Percentiles rank a stretch among this genome's conserved stretches.
phyloP scores from a whole-genome alignment of 2,113 vertebrate genomes.

The Tetraodon nigroviridis region DNA sequence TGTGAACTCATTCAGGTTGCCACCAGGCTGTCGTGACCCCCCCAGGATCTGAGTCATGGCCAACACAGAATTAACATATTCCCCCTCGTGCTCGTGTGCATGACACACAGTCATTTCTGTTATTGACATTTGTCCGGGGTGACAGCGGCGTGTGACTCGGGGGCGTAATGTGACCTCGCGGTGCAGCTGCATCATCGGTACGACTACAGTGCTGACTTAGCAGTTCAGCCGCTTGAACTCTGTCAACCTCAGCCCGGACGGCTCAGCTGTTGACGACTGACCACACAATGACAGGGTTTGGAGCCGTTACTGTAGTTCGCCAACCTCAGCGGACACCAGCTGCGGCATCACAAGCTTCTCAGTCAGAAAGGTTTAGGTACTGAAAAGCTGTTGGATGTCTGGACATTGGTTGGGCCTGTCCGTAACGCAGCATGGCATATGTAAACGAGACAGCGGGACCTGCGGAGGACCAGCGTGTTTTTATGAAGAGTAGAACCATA shows the following conservation, averaged over 20 bases:
- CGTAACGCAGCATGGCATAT: conserved; percentile 46
- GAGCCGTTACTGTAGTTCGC: conserved; percentile 21
- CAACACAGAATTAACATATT: conserved; percentile 40
- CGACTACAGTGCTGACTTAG: conserved; percentile 60
- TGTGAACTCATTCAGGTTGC: conserved; percentile 61
- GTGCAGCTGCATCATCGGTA: conserved; percentile 41
- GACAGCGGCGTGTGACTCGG: conserved; percentile 40
- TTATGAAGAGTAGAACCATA: conserved; percentile 30
- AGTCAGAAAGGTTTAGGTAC: conserved; percentile 6
- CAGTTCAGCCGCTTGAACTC: conserved; percentile 54
- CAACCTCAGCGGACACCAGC: conserved; percentile 14
- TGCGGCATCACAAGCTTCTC: conserved; percentile 12
- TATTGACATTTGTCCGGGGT: conserved; percentile 47
- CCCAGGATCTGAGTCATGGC: conserved; percentile 61
- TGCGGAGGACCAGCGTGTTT: conserved; percentile 19
- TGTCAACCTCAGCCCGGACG: conserved; percentile 29
- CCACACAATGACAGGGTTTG: conserved; percentile 66
- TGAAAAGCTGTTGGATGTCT: conserved; percentile 11
- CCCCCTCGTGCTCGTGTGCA: conserved; percentile 31
- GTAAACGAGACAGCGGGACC: conserved; percentile 45
- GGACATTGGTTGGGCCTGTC: conserved; percentile 39
- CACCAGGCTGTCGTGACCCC: conserved; percentile 57
- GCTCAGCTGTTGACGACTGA: conserved; percentile 59
- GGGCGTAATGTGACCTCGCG: conserved; percentile 49
- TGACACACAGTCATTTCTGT: conserved; percentile 55